These are phyloP conservation scores for Atherinosoma microstoma DNA, from an alignment of 2,797 vertebrate species.

Conservation along the genomic window DNA sequence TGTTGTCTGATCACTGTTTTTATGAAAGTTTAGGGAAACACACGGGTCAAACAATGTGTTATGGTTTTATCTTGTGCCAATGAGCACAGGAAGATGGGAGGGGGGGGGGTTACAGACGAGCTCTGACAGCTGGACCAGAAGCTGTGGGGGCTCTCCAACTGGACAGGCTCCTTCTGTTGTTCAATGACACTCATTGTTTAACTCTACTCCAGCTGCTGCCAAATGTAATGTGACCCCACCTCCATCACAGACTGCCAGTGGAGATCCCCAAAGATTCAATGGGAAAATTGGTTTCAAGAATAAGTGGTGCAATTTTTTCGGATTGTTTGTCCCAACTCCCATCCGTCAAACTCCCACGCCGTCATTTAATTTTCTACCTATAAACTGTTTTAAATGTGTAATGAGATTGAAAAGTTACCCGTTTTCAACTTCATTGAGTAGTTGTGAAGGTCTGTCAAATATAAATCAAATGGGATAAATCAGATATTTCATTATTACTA, in stretches of 20 bases:
- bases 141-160: constrained; percentile 57
- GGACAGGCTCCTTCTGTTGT: constrained; percentile 74
- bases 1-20: constrained; percentile 48
- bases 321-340: constrained; percentile 29
- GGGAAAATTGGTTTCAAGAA: constrained; percentile 52
- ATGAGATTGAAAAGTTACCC: background rate
- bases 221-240: constrained; percentile 73
- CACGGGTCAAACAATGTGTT: constrained; percentile 37
- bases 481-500: background rate
- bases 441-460: background rate
- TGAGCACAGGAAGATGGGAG: constrained; percentile 45
- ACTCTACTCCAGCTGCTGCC: constrained; percentile 80
- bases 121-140: constrained; percentile 79
- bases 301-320: constrained; percentile 25
- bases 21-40: constrained; percentile 33
- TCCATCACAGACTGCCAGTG: constrained; percentile 62
- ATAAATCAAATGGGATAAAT: background rate
- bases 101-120: constrained; percentile 62
- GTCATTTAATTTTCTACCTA: constrained; percentile 1
- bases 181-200: constrained; percentile 84
- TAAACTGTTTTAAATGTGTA: background rate
- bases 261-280: constrained; percentile 35
- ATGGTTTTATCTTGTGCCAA: constrained; percentile 39
- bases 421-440: background rate
- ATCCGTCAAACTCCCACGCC: constrained; percentile 1